phyloP scores from a whole-genome alignment of 2,888 invertebrate genomes.

The Eilema caniola region DNA sequence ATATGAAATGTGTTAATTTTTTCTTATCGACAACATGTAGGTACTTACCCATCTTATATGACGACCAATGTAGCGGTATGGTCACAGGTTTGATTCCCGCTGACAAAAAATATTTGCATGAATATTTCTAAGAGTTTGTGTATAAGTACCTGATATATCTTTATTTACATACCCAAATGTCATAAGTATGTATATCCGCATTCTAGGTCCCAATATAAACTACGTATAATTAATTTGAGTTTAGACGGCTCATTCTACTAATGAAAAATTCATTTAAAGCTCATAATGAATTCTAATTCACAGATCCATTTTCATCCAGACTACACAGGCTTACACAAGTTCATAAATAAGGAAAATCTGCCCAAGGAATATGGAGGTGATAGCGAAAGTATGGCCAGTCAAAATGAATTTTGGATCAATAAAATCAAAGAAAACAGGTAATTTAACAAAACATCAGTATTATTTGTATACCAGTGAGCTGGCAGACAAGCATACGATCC shows the following conservation, averaged over 20 bases:
- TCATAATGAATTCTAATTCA: conserved; percentile 38
- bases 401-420: conserved; percentile 85
- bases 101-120: not conserved
- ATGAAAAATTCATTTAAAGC: not conserved
- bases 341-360: conserved; percentile 87
- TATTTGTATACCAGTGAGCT: too few relatives aligned
- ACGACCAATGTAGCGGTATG: too few relatives aligned
- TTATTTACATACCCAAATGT: too few relatives aligned
- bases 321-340: conserved; percentile 85
- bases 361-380: conserved; percentile 90
- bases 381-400: conserved; percentile 81
- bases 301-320: conserved; percentile 89
- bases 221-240: too few relatives aligned
- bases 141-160: too few relatives aligned
- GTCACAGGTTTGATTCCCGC: not conserved
- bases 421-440: conserved; percentile 46
- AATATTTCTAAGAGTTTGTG: not conserved
- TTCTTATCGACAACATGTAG: too few relatives aligned
- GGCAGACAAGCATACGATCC: too few relatives aligned
- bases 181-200: too few relatives aligned
- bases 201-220: not conserved
- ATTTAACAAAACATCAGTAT: not conserved
- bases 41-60: too few relatives aligned
- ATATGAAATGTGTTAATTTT: too few relatives aligned
- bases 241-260: not conserved